phyloP scores from a whole-genome alignment of 2,113 vertebrate genomes.

The Caretta caretta region DNA sequence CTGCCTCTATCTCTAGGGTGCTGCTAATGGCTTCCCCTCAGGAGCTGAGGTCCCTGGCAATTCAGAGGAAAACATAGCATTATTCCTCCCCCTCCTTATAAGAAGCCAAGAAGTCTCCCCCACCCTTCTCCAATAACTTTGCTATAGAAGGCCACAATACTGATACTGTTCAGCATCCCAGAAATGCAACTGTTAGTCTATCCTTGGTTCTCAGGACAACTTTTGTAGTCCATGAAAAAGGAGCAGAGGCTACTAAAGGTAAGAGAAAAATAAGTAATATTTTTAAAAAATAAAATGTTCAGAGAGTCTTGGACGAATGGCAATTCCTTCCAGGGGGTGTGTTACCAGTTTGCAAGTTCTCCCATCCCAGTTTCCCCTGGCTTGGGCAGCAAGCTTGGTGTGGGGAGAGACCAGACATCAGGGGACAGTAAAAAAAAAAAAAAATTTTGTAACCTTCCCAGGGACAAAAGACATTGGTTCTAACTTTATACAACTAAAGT shows the following conservation, averaged over 20 bases:
- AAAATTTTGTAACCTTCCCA: too few relatives aligned
- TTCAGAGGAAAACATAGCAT: not conserved
- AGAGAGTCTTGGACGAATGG: not conserved
- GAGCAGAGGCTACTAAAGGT: not conserved
- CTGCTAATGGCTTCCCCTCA: not conserved
- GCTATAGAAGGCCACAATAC: not conserved
- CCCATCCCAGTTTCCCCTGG: too few relatives aligned
- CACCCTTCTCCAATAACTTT: not conserved
- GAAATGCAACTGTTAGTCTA: not conserved
- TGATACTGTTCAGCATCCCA: too few relatives aligned
- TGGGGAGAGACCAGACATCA: too few relatives aligned
- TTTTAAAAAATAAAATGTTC: not conserved
- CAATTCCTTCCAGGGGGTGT: not conserved
- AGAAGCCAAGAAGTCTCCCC: not conserved
- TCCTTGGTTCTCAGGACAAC: not conserved
- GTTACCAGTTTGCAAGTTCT: not conserved
- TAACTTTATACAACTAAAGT: too few relatives aligned
- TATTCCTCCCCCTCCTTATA: too few relatives aligned
- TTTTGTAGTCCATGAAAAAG: not conserved
- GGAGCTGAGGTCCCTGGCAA: not conserved
- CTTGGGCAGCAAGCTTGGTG: too few relatives aligned
- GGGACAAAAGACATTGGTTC: too few relatives aligned
- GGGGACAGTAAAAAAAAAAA: too few relatives aligned
- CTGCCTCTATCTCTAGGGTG: not conserved
- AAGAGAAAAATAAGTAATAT: not conserved